Base-by-base conservation (phyloP, 2,888 invertebrate genomes). In the Gordius sp. region DNA sequence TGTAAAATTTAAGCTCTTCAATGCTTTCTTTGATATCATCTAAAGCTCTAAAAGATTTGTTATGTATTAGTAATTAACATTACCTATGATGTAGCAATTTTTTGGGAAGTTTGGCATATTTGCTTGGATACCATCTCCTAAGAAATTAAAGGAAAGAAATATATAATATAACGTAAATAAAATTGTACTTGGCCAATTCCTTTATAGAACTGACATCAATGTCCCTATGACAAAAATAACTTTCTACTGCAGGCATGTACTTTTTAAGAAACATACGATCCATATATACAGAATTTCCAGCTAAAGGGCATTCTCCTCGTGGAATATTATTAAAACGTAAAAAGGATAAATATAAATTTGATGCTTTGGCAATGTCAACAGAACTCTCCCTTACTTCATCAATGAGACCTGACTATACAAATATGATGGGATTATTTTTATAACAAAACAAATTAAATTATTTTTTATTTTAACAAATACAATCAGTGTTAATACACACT, bases 171-270 rank as follows among this genome's bases (percentile, higher is more conserved):
- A 20, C 28, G 8, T 1, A 13, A n/a, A 8, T 57, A 28, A 13
- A 16, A 24, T 25, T 20, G 41, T 28, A 60, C 62, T 57, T 70
- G 62, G 70, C 67, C 25, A 91, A 67, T 69, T 89, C 87, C 67
- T 87, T 89, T 20, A 93, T 70, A 0, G 82, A 77, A 33, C 82
- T 82, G 1, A 89, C 86, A 73, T 93, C 93, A 60, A 97, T 78
- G 52, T 84, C 79, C 63, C 91, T 76, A 68, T 91, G 87, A 67
- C 91, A 86, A 61, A 91, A 71, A 67, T 84, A 81, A 1, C 75
- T 66, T 65, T 80, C 67, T 2, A 91, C 69, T 47, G 62, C 72
- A 0, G 85, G 86, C 82, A 89, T 83, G 65, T 80, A 78, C 69
- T 80, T 80, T 13, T 68, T 66, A 25, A 93, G 66, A 69, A 91